Evolutionary conservation across 2,113 vertebrate species (phyloP).

Genomic region (Onychostruthus taczanowskii): DNA sequence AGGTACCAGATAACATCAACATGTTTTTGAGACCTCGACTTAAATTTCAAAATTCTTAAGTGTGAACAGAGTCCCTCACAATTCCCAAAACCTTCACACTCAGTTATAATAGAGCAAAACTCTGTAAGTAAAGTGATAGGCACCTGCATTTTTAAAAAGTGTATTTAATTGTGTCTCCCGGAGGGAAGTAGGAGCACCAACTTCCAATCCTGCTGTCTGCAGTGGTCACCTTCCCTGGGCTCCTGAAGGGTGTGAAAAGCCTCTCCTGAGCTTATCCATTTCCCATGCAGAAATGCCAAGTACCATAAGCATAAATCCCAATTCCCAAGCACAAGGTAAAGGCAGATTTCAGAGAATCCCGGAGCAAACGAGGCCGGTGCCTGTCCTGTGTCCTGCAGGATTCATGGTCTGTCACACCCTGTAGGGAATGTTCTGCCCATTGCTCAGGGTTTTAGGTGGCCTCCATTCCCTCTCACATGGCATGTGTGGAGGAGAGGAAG

Average conservation of each 20-base stretch:
- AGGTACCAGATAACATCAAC: background rate
- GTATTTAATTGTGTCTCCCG: background rate
- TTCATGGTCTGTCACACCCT: background rate
- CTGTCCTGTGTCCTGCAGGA: background rate
- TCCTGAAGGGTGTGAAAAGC: background rate
- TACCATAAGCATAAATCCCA: background rate
- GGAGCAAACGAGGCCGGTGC: background rate
- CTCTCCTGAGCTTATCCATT: background rate
- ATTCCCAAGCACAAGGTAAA: background rate
- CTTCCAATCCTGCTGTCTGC: background rate
- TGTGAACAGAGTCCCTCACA: background rate
- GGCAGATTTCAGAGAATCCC: background rate
- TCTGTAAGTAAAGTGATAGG: background rate
- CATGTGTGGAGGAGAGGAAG: background rate
- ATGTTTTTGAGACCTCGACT: background rate
- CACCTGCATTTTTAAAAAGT: background rate
- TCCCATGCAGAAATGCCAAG: background rate
- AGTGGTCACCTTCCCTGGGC: background rate
- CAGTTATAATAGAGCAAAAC: background rate
- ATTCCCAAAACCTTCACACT: background rate
- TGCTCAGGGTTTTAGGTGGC: background rate
- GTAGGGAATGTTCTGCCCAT: background rate
- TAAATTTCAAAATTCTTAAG: slow-evolving; percentile 35
- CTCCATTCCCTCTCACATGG: background rate
- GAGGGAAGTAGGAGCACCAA: background rate